Conservation (phyloP, 2,888 invertebrate genomes). For the Rhingia rostrata region DNA sequence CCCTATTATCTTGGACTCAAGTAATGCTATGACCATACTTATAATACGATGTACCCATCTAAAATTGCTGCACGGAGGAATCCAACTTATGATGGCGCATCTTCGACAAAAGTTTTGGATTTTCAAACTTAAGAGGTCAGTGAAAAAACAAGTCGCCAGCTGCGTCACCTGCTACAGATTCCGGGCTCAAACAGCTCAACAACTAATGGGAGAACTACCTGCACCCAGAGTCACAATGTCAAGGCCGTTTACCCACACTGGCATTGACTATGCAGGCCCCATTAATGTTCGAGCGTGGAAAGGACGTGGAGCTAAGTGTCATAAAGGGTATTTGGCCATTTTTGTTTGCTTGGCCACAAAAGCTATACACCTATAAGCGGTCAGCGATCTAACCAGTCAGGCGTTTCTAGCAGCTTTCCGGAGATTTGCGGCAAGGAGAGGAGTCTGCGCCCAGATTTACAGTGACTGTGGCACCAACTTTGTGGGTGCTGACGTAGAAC, state of each 20-base stretch:
- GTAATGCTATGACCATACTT: background rate
- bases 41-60: background rate
- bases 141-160: background rate
- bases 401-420: too few relatives aligned
- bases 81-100: slow-evolving; percentile 4
- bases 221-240: slow-evolving; percentile 35
- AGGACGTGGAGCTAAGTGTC: too few relatives aligned
- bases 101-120: slow-evolving; percentile 22
- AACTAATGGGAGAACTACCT: too few relatives aligned
- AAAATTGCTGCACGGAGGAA: slow-evolving; percentile 16
- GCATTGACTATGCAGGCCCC: slow-evolving; percentile 74
- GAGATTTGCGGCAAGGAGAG: too few relatives aligned
- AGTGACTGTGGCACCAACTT: slow-evolving; percentile 75
- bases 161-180: background rate
- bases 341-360: slow-evolving; percentile 26
- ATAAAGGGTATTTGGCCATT: too few relatives aligned
- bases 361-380: slow-evolving; percentile 60
- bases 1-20: background rate
- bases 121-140: background rate
- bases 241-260: slow-evolving; percentile 65
- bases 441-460: slow-evolving; percentile 54
- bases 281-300: slow-evolving; percentile 8
- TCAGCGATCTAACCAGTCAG: slow-evolving; percentile 61
- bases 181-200: background rate
- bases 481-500: slow-evolving; percentile 54